Evolutionary conservation across 2,888 invertebrate species (phyloP), one percentile per base, ranked within the genome.

Genomic region (Ophion costatus): DNA sequence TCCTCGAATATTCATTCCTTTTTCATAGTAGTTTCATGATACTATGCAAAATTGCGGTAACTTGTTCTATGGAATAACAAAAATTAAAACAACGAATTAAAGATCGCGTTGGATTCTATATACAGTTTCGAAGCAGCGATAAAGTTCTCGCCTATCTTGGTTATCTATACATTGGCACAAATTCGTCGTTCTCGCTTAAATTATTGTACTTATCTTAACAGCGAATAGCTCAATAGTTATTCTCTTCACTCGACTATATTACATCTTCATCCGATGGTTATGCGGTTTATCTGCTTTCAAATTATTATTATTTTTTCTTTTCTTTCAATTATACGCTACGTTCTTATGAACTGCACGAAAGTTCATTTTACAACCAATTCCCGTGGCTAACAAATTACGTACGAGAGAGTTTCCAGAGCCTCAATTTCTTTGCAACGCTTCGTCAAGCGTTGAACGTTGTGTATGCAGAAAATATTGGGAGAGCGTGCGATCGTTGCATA

Each of bases 131-230:
- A 84, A 85, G 73, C 76, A 67, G 71, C 76, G 73, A 79, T 74
- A 66, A 80, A 77, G 79, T 80, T 82, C 67, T 82, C 73, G 74
- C 42, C 67, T n/a, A 45, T 22, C 67, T 51, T 38, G 45, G 9
- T 77, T 77, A 64, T 64, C 67, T 79, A 79, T 78, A 82, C 29
- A 78, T 86, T 86, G 86, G 86, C 86, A 86, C 86, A 84, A 67
- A 79, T 83, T 71, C 69, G 57, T 80, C 80, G 57, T 59, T 75
- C 74, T 85, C 82, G 42, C 82, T 80, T 85, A 82, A 76, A 80
- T 64, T 14, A 20, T 57, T 78, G 11, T 78, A 66, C 67, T 85
- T 61, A 79, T 85, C 74, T 84, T 77, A 82, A 86, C 74, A 77
- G 77, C 70, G 74, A 77, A 67, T 70, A 80, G 75, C 64, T 80